These are phyloP conservation scores for Scaptomyza montana DNA, from an alignment of 1,140 invertebrate species.

Conservation along the genomic window DNA sequence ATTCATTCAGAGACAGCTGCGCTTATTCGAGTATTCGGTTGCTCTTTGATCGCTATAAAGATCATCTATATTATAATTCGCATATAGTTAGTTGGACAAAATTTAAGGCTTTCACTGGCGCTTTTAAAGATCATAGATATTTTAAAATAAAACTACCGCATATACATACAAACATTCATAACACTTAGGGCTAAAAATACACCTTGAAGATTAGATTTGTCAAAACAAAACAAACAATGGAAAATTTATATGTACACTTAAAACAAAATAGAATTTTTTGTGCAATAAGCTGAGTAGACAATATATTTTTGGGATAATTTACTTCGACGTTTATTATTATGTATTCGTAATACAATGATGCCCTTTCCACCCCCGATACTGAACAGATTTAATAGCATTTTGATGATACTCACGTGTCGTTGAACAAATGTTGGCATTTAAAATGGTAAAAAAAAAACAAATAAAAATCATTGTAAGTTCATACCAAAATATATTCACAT, in stretches of 20 bases:
- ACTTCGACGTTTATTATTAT: no score
- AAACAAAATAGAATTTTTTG: no score
- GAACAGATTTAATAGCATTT: conserved; percentile 34
- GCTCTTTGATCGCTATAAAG: not conserved
- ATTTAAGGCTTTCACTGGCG: no score
- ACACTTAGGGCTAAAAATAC: not conserved
- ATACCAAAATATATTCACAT: not conserved
- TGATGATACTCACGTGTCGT: conserved; percentile 55
- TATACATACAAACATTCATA: no score
- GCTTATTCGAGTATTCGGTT: not conserved
- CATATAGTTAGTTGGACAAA: not conserved
- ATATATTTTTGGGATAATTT: no score
- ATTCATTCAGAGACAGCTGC: conserved; percentile 16
- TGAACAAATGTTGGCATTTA: conserved; percentile 1
- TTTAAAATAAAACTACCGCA: not conserved
- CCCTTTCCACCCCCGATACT: not conserved
- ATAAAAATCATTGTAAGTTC: not conserved
- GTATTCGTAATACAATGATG: no score
- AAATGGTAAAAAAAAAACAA: conserved; percentile 10
- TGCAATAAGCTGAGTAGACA: no score
- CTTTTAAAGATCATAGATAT: not conserved
- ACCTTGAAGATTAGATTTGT: not conserved
- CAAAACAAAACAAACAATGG: not conserved
- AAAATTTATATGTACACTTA: not conserved
- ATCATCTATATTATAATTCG: not conserved